A percentile compares a stretch with the other conserved stretches of the same genome.
Evolutionary conservation across 2,888 invertebrate species (phyloP).

Genomic region (Thereva nobilitata): DNA sequence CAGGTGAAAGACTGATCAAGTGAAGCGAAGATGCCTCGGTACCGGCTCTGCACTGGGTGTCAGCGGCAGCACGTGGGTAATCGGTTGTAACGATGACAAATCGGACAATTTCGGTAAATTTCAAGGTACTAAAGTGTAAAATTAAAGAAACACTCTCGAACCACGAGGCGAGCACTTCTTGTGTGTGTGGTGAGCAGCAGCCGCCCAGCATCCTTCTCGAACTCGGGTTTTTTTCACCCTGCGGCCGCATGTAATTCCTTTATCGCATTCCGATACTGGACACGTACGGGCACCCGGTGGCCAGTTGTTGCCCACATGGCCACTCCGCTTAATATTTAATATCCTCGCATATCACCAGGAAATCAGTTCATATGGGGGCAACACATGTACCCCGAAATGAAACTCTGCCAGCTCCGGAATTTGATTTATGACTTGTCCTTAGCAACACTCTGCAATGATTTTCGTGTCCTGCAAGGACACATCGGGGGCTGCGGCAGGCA

Average conservation of each 20-base stretch:
- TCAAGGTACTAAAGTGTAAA: conserved; percentile 18
- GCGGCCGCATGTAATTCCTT: neutral
- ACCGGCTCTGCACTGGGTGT: neutral
- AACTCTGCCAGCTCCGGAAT: conserved; percentile 16
- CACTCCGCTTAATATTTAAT: conserved; percentile 29
- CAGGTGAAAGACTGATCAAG: conserved; percentile 1
- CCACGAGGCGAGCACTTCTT: neutral
- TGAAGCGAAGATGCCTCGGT: neutral
- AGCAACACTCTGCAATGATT: conserved; percentile 27
- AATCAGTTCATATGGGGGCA: conserved; percentile 24
- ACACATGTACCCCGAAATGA: conserved; percentile 33
- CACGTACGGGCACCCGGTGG: conserved; percentile 18
- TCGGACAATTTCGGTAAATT: conserved; percentile 33
- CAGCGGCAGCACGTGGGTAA: conserved; percentile 31
- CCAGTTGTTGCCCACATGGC: conserved; percentile 30
- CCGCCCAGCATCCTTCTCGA: no score
- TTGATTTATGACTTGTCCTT: conserved; percentile 35
- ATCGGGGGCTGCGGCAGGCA: neutral
- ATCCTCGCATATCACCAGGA: conserved; percentile 18
- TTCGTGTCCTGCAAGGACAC: conserved; percentile 8
- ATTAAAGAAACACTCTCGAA: conserved; percentile 2
- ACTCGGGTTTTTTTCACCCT: no score
- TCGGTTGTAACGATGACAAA: conserved; percentile 38
- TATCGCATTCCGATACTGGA: conserved; percentile 26
- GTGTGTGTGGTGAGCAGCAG: no score